phyloP scores from a whole-genome alignment of 2,113 vertebrate genomes.

The Chamaetylas fuelleborni region DNA sequence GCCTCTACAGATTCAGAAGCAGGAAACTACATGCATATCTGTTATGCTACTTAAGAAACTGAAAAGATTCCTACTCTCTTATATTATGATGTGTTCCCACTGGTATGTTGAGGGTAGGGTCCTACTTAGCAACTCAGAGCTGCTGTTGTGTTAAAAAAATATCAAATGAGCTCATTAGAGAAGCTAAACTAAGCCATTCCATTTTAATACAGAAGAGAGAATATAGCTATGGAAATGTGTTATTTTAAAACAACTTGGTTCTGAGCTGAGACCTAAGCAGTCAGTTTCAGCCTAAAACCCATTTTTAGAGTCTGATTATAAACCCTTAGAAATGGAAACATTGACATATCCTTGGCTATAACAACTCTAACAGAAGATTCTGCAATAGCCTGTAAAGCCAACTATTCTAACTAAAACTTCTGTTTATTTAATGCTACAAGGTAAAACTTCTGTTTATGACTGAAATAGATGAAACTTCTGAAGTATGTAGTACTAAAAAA shows the following conservation, averaged over 20 bases:
- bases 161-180: neutral
- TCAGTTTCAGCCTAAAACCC: neutral
- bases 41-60: neutral
- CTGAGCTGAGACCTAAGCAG: neutral
- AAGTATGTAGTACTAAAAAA: neutral
- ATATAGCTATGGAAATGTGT: neutral
- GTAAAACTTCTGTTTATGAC: neutral
- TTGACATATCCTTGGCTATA: neutral
- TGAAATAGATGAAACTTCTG: neutral
- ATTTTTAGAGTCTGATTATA: constrained; percentile 9
- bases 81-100: neutral
- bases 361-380: neutral
- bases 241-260: constrained; percentile 1
- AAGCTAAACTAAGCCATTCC: neutral
- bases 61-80: neutral
- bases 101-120: neutral
- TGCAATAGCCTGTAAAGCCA: neutral
- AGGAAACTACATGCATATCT: neutral
- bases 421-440: neutral
- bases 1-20: neutral
- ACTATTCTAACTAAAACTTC: neutral
- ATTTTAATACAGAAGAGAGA: neutral
- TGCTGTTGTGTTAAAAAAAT: neutral
- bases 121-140: neutral
- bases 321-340: constrained; percentile 15